Conservation (phyloP, 2,888 invertebrate species). For the Eurytoma adleriae region DNA sequence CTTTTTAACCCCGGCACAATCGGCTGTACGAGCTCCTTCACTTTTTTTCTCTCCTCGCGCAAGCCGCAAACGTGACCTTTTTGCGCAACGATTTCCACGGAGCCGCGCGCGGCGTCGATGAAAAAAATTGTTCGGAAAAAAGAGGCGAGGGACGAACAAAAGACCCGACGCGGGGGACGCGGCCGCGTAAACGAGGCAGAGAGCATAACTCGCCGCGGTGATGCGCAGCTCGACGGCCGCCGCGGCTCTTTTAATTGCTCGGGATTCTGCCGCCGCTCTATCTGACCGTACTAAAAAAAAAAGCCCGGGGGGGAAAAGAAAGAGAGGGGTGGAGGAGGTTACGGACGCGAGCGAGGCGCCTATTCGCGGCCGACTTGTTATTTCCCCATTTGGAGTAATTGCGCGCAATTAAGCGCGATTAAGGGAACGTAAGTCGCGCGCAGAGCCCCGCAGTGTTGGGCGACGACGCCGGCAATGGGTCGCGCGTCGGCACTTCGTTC, state of each 20-base stretch:
- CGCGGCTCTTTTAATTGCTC: constrained; percentile 61
- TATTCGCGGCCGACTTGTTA: constrained; percentile 67
- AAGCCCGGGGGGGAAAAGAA: constrained; percentile 50
- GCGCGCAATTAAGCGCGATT: constrained; percentile 72
- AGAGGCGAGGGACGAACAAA: not conserved
- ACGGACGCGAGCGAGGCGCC: constrained; percentile 31
- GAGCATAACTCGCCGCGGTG: constrained; percentile 12
- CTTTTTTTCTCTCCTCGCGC: not conserved
- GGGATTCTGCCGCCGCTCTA: constrained; percentile 60
- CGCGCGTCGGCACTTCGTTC: constrained; percentile 60
- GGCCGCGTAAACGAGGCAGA: not conserved
- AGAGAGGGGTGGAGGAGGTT: constrained; percentile 1
- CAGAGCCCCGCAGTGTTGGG: not conserved
- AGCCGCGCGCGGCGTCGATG: constrained; percentile 1
- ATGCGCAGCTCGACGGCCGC: not conserved
- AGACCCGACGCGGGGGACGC: not conserved
- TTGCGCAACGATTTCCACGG: constrained; percentile 25
- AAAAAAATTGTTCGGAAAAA: not conserved
- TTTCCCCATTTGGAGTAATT: constrained; percentile 73
- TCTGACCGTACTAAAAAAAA: constrained; percentile 11
- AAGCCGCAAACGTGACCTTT: constrained; percentile 41
- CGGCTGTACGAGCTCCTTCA: constrained; percentile 19
- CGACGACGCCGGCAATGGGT: constrained; percentile 31
- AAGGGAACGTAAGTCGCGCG: constrained; percentile 60
- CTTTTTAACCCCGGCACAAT: not conserved